phyloP scores from a whole-genome alignment of 2,888 invertebrate species.

The Synanthedon tipuliformis region DNA sequence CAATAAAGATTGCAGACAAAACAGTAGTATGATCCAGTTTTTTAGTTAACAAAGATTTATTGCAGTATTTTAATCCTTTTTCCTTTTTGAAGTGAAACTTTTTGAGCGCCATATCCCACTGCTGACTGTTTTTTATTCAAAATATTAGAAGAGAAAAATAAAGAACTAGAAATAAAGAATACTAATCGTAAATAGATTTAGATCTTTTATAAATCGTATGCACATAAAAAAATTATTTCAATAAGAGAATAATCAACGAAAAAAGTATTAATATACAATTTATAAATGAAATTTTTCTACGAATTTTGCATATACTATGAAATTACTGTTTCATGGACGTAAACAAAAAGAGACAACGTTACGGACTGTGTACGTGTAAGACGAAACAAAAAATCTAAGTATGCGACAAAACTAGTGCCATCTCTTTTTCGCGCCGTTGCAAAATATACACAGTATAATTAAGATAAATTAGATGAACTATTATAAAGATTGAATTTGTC shows the following conservation, averaged over 20 bases:
- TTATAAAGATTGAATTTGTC: constrained; percentile 7
- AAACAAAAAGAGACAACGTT: constrained; percentile 53
- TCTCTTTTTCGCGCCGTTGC: constrained; percentile 14
- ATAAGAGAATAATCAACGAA: no score
- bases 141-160: no score
- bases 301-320: constrained; percentile 33
- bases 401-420: constrained; percentile 25
- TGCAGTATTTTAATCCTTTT: no score
- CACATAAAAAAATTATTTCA: no score
- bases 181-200: no score
- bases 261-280: no score
- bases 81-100: no score
- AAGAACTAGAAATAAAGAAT: no score
- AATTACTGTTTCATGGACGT: constrained; percentile 50
- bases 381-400: constrained; percentile 28
- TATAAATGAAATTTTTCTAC: constrained; percentile 11
- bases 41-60: no score
- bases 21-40: constrained; percentile 5
- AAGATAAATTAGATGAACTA: not conserved
- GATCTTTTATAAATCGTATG: no score
- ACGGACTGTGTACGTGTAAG: constrained; percentile 38
- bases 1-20: constrained; percentile 36
- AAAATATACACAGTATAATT: not conserved
- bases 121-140: no score
- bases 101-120: no score